Conservation (phyloP, 2,797 vertebrate genomes). For the Scleropages formosus region DNA sequence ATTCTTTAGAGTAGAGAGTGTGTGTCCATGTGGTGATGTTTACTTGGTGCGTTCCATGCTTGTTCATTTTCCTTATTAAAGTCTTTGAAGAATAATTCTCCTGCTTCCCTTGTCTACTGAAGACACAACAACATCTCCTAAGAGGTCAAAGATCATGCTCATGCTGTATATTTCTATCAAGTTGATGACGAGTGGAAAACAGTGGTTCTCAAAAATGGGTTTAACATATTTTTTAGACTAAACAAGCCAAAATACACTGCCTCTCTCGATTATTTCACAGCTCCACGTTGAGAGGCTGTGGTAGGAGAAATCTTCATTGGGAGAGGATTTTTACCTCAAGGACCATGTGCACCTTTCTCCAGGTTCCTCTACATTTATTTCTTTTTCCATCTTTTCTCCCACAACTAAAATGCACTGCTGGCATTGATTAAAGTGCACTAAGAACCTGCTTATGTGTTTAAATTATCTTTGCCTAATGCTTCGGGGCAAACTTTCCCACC, state of each 20-base stretch:
- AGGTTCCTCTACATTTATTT: conserved; percentile 70
- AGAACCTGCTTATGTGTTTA: conserved; percentile 79
- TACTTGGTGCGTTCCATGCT: no score
- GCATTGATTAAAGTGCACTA: conserved; percentile 75
- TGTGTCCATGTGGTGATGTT: no score
- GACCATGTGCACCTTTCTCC: conserved; percentile 67
- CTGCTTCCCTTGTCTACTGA: no score
- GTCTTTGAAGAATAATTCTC: no score
- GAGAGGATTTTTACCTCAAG: conserved; percentile 73
- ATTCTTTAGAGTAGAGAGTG: no score
- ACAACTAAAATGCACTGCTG: conserved; percentile 66
- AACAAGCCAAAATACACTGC: conserved; percentile 11
- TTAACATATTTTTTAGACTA: not conserved
- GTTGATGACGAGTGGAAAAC: conserved; percentile 13
- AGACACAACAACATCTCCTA: not conserved
- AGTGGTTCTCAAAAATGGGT: conserved; percentile 3
- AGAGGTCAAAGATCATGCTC: not conserved
- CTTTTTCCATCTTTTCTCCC: conserved; percentile 64
- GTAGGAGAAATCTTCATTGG: conserved; percentile 71
- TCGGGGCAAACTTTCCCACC: conserved; percentile 65
- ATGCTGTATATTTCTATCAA: conserved; percentile 1
- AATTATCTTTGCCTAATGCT: conserved; percentile 73
- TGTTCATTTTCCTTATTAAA: no score
- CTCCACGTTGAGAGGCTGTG: conserved; percentile 28
- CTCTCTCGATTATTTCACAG: conserved; percentile 14